These are phyloP conservation scores for Bungarus multicinctus DNA, from an alignment of 2,113 vertebrate genomes.

Conservation along the genomic window DNA sequence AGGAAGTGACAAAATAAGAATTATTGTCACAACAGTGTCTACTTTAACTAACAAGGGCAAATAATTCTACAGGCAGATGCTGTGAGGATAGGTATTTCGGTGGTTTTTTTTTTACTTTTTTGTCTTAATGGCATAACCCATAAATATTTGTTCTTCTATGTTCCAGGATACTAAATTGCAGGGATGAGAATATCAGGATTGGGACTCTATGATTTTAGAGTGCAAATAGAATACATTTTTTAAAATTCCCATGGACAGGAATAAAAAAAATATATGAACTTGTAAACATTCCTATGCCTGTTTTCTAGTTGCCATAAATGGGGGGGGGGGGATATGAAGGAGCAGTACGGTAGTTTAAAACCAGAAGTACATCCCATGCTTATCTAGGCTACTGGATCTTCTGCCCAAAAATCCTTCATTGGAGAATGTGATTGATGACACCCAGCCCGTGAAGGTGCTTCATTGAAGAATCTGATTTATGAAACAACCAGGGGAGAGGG, in stretches of 20 bases:
- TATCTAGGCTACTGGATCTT: no score
- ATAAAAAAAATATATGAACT: not conserved
- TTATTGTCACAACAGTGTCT: conserved; percentile 5
- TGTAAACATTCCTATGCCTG: no score
- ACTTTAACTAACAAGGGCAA: not conserved
- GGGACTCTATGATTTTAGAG: not conserved
- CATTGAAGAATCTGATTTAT: no score
- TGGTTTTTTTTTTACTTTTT: not conserved
- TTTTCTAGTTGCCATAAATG: no score
- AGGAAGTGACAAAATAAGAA: not conserved
- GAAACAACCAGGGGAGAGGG: no score
- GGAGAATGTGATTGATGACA: no score
- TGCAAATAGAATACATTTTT: not conserved
- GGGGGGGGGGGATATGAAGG: no score
- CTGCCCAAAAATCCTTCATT: no score
- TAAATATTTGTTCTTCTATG: not conserved
- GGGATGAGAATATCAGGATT: not conserved
- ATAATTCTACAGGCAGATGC: not conserved
- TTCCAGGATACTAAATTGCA: not conserved
- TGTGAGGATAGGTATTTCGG: not conserved
- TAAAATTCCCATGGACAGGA: not conserved
- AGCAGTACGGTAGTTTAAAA: no score
- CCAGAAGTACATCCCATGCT: no score
- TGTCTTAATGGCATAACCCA: not conserved
- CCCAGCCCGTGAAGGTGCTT: no score